phyloP scores from a whole-genome alignment of 2,797 vertebrate genomes.

The Rhabdomys pumilio region DNA sequence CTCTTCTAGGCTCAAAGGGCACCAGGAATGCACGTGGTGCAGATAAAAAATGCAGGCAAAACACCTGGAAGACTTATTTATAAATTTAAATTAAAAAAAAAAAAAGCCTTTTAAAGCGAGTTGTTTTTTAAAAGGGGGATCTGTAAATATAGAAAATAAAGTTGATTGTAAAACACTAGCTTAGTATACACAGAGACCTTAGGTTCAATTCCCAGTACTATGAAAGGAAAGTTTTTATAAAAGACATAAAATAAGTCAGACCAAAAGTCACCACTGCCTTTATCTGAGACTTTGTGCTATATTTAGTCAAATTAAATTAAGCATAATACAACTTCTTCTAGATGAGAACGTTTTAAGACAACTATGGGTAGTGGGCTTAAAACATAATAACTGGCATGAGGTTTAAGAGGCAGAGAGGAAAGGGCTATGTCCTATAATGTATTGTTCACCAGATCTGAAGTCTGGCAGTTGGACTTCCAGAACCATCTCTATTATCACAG shows the following conservation, averaged over 20 bases:
- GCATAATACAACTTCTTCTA: slow-evolving; percentile 42
- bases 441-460: slow-evolving; percentile 14
- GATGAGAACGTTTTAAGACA: slow-evolving; percentile 29
- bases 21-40: not conserved
- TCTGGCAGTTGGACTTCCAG: slow-evolving; percentile 20
- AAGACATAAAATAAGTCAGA: slow-evolving; percentile 21
- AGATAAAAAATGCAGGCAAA: not conserved
- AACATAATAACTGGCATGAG: not conserved
- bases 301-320: slow-evolving; percentile 55
- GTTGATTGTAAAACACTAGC: not conserved
- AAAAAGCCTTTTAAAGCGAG: not conserved
- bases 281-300: not conserved
- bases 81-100: not conserved
- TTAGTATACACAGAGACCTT: not conserved
- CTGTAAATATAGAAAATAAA: not conserved
- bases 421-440: not conserved
- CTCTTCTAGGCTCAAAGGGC: not conserved
- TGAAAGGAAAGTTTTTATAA: not conserved
- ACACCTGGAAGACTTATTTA: not conserved
- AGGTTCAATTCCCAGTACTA: not conserved
- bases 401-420: not conserved
- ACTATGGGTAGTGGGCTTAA: slow-evolving; percentile 4
- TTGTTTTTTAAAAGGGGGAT: not conserved
- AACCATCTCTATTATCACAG: slow-evolving; percentile 5
- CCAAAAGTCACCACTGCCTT: slow-evolving; percentile 22